Base-by-base conservation (phyloP, 2,888 invertebrate species). In the Punctoribates punctum region DNA sequence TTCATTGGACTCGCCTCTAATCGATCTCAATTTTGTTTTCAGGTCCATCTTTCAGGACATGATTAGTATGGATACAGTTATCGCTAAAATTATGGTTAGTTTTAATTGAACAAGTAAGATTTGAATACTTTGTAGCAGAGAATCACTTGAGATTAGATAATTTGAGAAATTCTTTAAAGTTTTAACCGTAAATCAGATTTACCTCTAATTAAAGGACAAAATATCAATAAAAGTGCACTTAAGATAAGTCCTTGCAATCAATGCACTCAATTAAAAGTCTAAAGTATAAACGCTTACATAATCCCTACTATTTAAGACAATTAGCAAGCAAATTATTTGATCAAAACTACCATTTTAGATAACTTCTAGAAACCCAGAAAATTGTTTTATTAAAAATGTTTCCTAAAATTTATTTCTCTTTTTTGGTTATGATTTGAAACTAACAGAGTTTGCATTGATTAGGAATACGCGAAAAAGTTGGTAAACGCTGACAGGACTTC, bases 11-110 rank as follows among this genome's bases (percentile, higher is more conserved):
- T 42, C 42, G 11, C 42, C 42, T 51, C 51, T 51, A 51, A 51
- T 5, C 3, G 51, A 4, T n/a, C 20, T 51, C n/a, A 25, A 20
- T 57, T 57, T 17, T 46, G 3, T 42, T 70, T 42, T 38, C 84
- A 92, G 92, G 83, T 91, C 91, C 11, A 91, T 93, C 82, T 93
- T 94, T 82, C 92, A 93, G 85, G 92, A 93, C 82, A 93, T 93
- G 88, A 89, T 91, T 70, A 91, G 91, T 79, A 89, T 93, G 86
- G 92, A 93, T 81, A 88, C 88, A 77, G 87, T 93, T 0, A 91
- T 93, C 46, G 89, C 90, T 83, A 90, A 91, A 82, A 90, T 93
- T 77, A 89, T 93, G 88, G 86, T 86, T 81, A 81, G 82, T 77
- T 48, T 65, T 23, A 27, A 62, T 29, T 57, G 42, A 23, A 25